phyloP scores from a whole-genome alignment of 2,113 vertebrate genomes.

The Glaucidium brasilianum region DNA sequence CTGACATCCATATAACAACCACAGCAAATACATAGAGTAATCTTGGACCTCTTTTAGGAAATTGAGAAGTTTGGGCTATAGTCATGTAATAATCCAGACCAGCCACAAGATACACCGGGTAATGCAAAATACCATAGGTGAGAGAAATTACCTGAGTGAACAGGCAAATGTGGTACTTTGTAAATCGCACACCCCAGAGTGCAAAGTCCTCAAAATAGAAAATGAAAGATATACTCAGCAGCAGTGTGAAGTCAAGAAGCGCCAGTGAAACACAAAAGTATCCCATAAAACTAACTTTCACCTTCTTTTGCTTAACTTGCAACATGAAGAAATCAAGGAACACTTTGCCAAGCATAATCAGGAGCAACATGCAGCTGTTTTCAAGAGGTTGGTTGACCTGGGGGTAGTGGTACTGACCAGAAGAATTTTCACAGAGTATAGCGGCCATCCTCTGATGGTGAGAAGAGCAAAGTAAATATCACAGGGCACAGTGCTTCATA shows the following conservation, averaged over 20 bases:
- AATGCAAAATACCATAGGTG: slow-evolving; percentile 71
- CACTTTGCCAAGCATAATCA: slow-evolving; percentile 78
- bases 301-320: slow-evolving; percentile 56
- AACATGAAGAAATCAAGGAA: slow-evolving; percentile 76
- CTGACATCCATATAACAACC: slow-evolving; percentile 67
- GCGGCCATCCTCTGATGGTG: slow-evolving; percentile 42
- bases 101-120: slow-evolving; percentile 70
- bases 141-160: slow-evolving; percentile 78
- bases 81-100: slow-evolving; percentile 75
- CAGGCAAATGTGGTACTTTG: slow-evolving; percentile 81
- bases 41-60: neutral
- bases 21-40: slow-evolving; percentile 48
- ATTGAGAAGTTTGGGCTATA: slow-evolving; percentile 16
- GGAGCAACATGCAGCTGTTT: slow-evolving; percentile 62
- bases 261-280: slow-evolving; percentile 81
- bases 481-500: neutral
- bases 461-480: neutral
- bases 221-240: slow-evolving; percentile 63
- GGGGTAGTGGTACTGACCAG: neutral
- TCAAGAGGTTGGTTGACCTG: slow-evolving; percentile 4
- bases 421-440: slow-evolving; percentile 41
- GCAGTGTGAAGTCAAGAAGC: slow-evolving; percentile 70
- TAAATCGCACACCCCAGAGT: slow-evolving; percentile 73
- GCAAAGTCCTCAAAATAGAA: slow-evolving; percentile 66
- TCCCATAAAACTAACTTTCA: slow-evolving; percentile 74